Conservation (phyloP, 2,113 vertebrate species). For the Serranochromis macrocephalus region DNA sequence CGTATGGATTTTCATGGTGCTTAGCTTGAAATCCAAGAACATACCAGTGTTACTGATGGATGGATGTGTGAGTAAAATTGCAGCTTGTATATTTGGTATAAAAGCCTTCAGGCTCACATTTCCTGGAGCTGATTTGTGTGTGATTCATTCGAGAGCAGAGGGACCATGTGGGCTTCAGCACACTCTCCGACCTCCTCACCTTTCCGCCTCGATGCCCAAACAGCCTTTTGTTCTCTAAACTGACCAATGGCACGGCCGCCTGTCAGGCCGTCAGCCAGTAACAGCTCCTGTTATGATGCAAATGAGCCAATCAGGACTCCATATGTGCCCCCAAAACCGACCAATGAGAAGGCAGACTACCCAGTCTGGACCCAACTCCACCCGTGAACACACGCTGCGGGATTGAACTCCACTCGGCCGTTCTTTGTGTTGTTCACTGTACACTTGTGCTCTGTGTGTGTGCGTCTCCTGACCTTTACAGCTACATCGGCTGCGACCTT, state of each 20-base stretch:
- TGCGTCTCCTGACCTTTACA: conserved; percentile 8
- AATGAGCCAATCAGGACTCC: conserved; percentile 3
- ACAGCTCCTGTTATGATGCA: conserved; percentile 1
- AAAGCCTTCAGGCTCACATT: not conserved
- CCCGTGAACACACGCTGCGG: not conserved
- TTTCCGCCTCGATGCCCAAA: conserved; percentile 17
- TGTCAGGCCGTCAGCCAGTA: conserved; percentile 21
- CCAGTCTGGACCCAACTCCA: not conserved
- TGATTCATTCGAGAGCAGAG: not conserved
- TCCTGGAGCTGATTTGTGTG: not conserved
- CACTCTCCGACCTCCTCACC: conserved; percentile 15
- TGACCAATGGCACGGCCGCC: conserved; percentile 4
- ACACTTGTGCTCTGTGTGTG: not conserved
- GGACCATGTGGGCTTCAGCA: not conserved
- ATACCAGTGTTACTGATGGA: not conserved
- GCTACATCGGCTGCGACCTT: not conserved
- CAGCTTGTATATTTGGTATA: not conserved
- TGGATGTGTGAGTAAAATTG: not conserved
- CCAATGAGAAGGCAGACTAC: not conserved
- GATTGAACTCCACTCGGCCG: not conserved
- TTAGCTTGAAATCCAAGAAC: not conserved
- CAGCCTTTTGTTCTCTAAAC: conserved; percentile 19
- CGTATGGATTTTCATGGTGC: not conserved
- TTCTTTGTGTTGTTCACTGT: not conserved
- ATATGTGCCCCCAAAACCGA: not conserved